These are phyloP conservation scores for Reinhardtius hippoglossoides DNA, from an alignment of 2,113 vertebrate species.

Conservation along the genomic window DNA sequence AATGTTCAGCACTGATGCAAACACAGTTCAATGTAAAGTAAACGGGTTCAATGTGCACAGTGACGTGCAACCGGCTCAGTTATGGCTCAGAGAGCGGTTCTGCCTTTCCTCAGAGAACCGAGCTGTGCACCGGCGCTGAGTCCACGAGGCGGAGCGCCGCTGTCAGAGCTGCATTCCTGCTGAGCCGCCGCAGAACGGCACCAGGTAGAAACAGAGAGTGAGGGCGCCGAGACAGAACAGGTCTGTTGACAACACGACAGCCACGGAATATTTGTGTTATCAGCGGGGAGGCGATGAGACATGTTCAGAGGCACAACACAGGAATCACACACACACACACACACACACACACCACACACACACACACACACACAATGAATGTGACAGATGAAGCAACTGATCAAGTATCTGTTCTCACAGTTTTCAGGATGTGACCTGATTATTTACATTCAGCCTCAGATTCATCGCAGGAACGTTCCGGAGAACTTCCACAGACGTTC, in stretches of 20 bases:
- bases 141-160: neutral
- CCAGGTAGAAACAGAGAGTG: neutral
- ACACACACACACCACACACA: too few species aligned
- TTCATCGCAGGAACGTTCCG: neutral
- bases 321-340: neutral
- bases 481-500: neutral
- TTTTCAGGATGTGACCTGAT: too few species aligned
- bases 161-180: neutral
- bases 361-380: neutral
- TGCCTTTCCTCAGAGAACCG: conserved; percentile 17
- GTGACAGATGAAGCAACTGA: neutral
- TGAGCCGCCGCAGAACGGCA: neutral
- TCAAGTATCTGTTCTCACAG: too few species aligned
- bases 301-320: neutral
- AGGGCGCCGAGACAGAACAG: neutral
- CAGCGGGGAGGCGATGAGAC: conserved; percentile 36
- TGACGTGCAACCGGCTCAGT: too few species aligned
- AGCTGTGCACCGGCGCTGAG: neutral
- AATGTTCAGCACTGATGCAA: neutral
- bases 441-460: too few species aligned
- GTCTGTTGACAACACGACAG: neutral
- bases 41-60: neutral
- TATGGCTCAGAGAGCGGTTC: neutral
- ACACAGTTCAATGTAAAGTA: neutral
- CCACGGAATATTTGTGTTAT: neutral